Conservation (phyloP, 2,113 vertebrate species). For the Acrocephalus arundinaceus region DNA sequence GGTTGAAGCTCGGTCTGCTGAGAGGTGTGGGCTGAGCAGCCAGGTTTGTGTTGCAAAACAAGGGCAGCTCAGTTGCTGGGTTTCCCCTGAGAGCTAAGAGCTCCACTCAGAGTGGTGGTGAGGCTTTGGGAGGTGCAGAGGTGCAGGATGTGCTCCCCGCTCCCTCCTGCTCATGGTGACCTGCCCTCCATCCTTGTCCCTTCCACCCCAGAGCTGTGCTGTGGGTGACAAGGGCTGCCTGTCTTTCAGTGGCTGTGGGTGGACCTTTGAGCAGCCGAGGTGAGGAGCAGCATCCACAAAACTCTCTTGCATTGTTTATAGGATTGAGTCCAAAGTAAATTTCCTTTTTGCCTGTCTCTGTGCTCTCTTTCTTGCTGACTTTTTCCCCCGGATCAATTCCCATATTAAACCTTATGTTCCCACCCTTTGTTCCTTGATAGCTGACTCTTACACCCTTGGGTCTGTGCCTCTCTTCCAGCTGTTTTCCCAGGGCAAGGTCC, state of each 20-base stretch:
- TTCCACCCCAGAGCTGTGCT: not conserved
- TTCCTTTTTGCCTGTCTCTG: slow-evolving; percentile 36
- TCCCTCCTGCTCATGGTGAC: not conserved
- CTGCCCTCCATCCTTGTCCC: not conserved
- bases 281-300: not conserved
- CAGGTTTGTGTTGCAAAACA: not conserved
- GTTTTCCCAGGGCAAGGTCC: slow-evolving; percentile 17
- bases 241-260: not conserved
- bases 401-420: not conserved
- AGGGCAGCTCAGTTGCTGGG: not conserved
- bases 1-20: not conserved
- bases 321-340: slow-evolving; percentile 56
- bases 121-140: not conserved
- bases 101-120: not conserved
- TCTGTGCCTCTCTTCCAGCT: slow-evolving; percentile 3
- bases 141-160: not conserved
- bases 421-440: slow-evolving; percentile 38
- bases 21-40: not conserved
- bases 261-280: not conserved
- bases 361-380: not conserved
- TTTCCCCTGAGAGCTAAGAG: not conserved
- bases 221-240: not conserved
- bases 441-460: not conserved
- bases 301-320: not conserved
- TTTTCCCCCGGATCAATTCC: not conserved